These are phyloP conservation scores for Caretta caretta DNA, from an alignment of 2,113 vertebrate species.

Conservation along the genomic window DNA sequence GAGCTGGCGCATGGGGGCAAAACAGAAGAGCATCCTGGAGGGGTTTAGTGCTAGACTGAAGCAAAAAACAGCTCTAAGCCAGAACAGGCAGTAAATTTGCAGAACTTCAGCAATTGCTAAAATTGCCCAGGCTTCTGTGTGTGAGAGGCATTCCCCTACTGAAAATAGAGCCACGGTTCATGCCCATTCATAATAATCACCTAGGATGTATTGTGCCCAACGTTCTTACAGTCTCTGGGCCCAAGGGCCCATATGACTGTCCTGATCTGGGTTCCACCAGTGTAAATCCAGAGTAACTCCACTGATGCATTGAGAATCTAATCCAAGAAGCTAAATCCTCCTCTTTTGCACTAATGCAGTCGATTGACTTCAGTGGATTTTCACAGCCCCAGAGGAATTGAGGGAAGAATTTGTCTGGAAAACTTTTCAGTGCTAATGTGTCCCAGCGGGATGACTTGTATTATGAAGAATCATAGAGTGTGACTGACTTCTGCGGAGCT, in stretches of 20 bases:
- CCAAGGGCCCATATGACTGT: background rate
- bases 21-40: conserved; percentile 21
- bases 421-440: conserved; percentile 51
- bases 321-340: background rate
- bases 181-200: background rate
- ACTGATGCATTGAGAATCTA: background rate
- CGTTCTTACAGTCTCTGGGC: background rate
- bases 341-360: background rate
- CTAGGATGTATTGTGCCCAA: background rate
- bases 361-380: conserved; percentile 9
- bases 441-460: conserved; percentile 26
- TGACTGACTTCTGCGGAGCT: conserved; percentile 46
- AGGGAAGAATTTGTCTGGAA: conserved; percentile 9
- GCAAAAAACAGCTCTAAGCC: conserved; percentile 9
- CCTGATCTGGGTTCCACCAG: background rate
- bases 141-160: background rate
- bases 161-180: background rate
- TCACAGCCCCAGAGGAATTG: conserved; percentile 21
- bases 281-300: background rate
- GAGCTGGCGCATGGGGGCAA: background rate
- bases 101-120: conserved; percentile 30
- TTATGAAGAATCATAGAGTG: conserved; percentile 52
- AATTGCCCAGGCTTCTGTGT: background rate
- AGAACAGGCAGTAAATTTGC: conserved; percentile 26
- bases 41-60: conserved; percentile 13